These are phyloP conservation scores for Planococcus citri DNA, from an alignment of 1,140 invertebrate species.

Conservation along the genomic window DNA sequence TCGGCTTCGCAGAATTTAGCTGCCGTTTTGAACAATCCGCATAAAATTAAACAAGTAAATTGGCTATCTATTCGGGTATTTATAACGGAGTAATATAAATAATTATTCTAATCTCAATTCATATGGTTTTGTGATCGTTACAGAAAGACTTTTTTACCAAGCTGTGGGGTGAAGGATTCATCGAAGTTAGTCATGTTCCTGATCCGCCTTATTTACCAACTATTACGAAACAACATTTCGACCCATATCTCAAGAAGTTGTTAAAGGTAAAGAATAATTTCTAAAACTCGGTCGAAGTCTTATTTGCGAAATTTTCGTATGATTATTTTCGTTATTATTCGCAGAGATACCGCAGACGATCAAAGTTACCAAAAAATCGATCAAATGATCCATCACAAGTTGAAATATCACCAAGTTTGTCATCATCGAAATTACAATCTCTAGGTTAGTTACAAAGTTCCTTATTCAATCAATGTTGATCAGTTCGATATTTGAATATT, in stretches of 20 bases:
- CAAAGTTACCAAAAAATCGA: constrained; percentile 34
- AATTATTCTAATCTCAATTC: constrained; percentile 13
- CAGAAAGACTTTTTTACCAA: constrained; percentile 83
- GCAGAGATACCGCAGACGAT: constrained; percentile 39
- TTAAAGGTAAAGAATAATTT: constrained; percentile 33
- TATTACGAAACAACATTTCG: constrained; percentile 71
- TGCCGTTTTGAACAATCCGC: constrained; percentile 91
- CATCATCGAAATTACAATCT: constrained; percentile 37
- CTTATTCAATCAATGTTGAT: no score
- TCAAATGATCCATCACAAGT: constrained; percentile 32
- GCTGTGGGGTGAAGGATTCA: constrained; percentile 92
- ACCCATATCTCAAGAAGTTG: constrained; percentile 70
- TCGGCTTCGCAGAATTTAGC: constrained; percentile 86
- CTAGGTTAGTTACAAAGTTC: constrained; percentile 28
- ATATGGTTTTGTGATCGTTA: constrained; percentile 11
- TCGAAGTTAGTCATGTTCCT: constrained; percentile 63
- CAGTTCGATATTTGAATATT: no score
- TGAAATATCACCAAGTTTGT: constrained; percentile 38
- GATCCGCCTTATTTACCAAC: constrained; percentile 70
- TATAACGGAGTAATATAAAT: constrained; percentile 1
- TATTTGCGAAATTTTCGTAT: neutral
- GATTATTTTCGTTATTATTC: constrained; percentile 27
- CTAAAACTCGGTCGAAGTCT: no score
- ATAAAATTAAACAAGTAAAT: constrained; percentile 64
- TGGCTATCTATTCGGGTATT: constrained; percentile 11